Evolutionary conservation across 2,113 vertebrate genomes (phyloP), one percentile per base, ranked within the genome.

Genomic region (Gavialis gangeticus): DNA sequence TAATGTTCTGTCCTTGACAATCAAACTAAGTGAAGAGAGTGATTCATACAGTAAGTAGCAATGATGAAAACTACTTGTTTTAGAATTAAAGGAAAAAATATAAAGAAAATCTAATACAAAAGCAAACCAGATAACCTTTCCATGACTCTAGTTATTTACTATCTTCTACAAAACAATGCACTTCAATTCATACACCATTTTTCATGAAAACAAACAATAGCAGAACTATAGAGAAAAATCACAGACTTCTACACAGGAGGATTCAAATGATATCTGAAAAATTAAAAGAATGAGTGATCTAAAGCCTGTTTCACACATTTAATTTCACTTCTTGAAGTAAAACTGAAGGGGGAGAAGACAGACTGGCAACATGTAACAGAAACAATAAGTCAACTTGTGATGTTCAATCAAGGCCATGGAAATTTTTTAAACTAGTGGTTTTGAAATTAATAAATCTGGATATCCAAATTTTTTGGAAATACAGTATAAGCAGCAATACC

Each of bases 41-140:
- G 85, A 73, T 94, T 95, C 78, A 80, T 79, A 46, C 15, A 94
- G 24, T 73, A 92, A 85, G 92, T 46, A 80, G 54, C 14, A 57
- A 94, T 85, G 57, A 94, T 90, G 58, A 88, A 94, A 97, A 89
- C 46, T 62, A 83, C 30, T 80, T 76, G 14, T 75, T 34, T 56
- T 18, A 14, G 60, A 91, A 85, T 64, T 90, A 79, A n/a, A 91
- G 71, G 86, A 30, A 63, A 77, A 69, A 85, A 37, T 21, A 57
- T 93, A 84, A 88, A 80, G 30, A 84, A 28, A 34, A 87, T 6
- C 19, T 24, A 85, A 0, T 28, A 91, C 75, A 8, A 86, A 88
- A 85, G 14, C 67, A 94, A 88, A 21, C 57, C 94, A 79, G 0
- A 0, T 11, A 85, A 25, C 19, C 34, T 79, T 34, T 75, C 75